Evolutionary conservation across 1,140 invertebrate genomes (phyloP).

Genomic region (Calephelis virginiensis): DNA sequence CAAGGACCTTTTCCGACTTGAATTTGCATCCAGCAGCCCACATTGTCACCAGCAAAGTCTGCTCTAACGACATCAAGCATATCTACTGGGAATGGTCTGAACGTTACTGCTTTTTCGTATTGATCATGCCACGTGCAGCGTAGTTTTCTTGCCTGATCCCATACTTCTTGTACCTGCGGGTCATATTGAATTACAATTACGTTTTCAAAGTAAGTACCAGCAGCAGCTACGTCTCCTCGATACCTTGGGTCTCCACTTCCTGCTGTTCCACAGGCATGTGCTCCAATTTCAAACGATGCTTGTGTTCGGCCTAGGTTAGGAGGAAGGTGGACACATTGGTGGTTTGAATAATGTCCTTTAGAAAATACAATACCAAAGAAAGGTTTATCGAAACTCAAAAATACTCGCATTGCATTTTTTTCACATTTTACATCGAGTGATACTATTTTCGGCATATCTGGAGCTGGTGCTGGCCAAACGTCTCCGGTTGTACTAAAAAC

Average conservation of each 20-base stretch:
- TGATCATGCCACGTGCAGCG: conserved; percentile 97
- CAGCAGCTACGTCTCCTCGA: conserved; percentile 89
- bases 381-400: conserved; percentile 94
- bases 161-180: conserved; percentile 96
- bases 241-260: conserved; percentile 94
- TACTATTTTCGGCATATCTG: conserved; percentile 94
- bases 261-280: conserved; percentile 93
- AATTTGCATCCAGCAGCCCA: conserved; percentile 97
- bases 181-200: conserved; percentile 97
- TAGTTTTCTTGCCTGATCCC: conserved; percentile 95
- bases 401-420: conserved; percentile 95
- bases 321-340: conserved; percentile 94
- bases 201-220: conserved; percentile 96
- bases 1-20: conserved; percentile 97
- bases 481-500: conserved; percentile 82
- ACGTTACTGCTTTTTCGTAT: conserved; percentile 97
- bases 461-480: conserved; percentile 88
- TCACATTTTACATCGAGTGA: conserved; percentile 96
- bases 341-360: conserved; percentile 94
- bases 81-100: conserved; percentile 95
- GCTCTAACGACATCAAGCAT: conserved; percentile 96
- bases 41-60: conserved; percentile 96
- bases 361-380: conserved; percentile 97
- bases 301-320: conserved; percentile 91
- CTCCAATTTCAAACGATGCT: conserved; percentile 93